Conservation (phyloP, 2,797 vertebrate species). For the Atherinosoma microstoma region DNA sequence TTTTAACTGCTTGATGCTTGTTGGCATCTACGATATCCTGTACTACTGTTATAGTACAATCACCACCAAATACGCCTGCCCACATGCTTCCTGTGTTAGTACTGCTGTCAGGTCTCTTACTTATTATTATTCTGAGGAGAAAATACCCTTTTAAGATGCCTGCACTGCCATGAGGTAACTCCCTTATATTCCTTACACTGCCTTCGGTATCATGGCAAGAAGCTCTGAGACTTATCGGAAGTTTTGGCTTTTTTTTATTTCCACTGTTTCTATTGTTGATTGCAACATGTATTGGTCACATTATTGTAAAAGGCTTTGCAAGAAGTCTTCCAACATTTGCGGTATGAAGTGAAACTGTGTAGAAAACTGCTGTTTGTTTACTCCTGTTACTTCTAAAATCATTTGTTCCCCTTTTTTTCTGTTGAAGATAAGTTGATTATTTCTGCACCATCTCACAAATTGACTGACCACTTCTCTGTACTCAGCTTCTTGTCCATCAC, state of each 20-base stretch:
- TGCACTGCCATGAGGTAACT: constrained; percentile 13
- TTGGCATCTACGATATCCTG: background rate
- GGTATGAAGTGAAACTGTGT: background rate
- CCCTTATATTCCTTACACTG: constrained; percentile 5
- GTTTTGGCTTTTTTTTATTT: too few relatives aligned
- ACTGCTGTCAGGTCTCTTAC: constrained; percentile 4
- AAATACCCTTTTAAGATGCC: constrained; percentile 3
- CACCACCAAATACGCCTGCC: background rate
- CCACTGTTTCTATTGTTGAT: background rate
- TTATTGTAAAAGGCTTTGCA: background rate
- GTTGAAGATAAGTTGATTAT: too few relatives aligned
- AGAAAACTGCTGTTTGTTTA: background rate
- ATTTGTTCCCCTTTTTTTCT: too few relatives aligned
- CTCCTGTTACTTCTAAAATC: too few relatives aligned
- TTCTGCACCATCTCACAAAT: too few relatives aligned
- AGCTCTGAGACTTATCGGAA: constrained; percentile 2
- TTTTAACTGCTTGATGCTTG: background rate
- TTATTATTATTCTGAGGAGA: constrained; percentile 7
- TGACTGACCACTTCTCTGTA: too few relatives aligned
- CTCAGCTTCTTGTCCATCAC: too few relatives aligned
- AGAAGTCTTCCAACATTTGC: background rate
- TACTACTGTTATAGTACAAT: background rate
- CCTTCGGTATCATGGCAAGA: constrained; percentile 22
- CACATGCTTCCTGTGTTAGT: background rate
- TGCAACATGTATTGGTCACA: background rate